phyloP scores from a whole-genome alignment of 2,888 invertebrate species.

The Sinhomidia bicolor region DNA sequence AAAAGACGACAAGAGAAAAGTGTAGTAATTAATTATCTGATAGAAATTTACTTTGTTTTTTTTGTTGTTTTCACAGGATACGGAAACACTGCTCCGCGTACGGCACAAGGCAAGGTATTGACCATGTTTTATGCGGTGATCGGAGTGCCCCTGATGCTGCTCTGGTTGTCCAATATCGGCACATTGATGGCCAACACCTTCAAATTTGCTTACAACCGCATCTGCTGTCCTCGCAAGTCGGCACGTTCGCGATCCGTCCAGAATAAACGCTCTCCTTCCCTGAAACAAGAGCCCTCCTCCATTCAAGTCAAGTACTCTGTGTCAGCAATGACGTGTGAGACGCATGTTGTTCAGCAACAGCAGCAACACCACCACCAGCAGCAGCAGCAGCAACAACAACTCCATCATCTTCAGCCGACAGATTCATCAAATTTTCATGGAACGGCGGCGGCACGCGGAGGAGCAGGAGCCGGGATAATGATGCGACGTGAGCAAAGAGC shows the following conservation, averaged over 20 bases:
- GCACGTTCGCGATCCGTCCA: constrained; percentile 75
- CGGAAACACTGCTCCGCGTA: constrained; percentile 92
- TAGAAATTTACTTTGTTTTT: neutral
- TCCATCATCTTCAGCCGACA: constrained; percentile 80
- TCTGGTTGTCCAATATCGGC: constrained; percentile 92
- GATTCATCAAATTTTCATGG: constrained; percentile 81
- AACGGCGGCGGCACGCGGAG: neutral
- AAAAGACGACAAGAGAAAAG: neutral
- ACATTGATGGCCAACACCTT: constrained; percentile 90
- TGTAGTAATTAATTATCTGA: neutral
- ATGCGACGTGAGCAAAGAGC: constrained; percentile 84
- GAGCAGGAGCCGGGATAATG: neutral
- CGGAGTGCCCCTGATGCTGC: constrained; percentile 93
- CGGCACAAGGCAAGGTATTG: constrained; percentile 90
- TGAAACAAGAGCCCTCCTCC: constrained; percentile 74
- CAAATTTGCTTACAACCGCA: constrained; percentile 86
- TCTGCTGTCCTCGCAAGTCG: constrained; percentile 81
- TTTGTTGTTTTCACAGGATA: constrained; percentile 86
- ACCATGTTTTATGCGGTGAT: constrained; percentile 94
- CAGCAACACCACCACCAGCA: constrained; percentile 84
- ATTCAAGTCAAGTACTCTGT: constrained; percentile 79
- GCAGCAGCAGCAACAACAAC: constrained; percentile 83
- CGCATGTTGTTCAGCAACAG: constrained; percentile 82
- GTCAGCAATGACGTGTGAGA: constrained; percentile 77
- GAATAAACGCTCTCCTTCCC: constrained; percentile 70